Evolutionary conservation across 2,113 vertebrate species (phyloP), one percentile per base, ranked within the genome.

Genomic region (Paradoxurus hermaphroditus): DNA sequence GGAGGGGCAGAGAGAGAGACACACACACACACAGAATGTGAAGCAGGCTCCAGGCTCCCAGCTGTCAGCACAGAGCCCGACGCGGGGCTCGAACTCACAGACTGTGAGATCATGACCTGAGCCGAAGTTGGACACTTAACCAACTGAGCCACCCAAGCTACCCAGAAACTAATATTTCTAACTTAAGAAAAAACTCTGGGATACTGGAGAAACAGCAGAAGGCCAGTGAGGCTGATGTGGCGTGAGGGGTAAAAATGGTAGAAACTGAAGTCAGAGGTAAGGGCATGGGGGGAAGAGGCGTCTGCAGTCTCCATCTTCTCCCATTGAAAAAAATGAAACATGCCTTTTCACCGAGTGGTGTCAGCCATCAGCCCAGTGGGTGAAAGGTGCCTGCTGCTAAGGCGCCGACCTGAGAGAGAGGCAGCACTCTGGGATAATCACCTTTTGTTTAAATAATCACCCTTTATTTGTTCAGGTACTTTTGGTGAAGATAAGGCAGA

Each of bases 91-190:
- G n/a, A n/a, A n/a, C n/a, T n/a, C n/a, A n/a, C n/a, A n/a, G n/a
- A n/a, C n/a, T n/a, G n/a, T n/a, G n/a, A n/a, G n/a, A n/a, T n/a
- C n/a, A n/a, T n/a, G n/a, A n/a, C n/a, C n/a, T n/a, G n/a, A n/a
- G n/a, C n/a, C n/a, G n/a, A n/a, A n/a, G n/a, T n/a, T n/a, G n/a
- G n/a, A n/a, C n/a, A n/a, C n/a, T n/a, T n/a, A n/a, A n/a, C n/a
- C n/a, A n/a, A n/a, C n/a, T n/a, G n/a, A n/a, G n/a, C n/a, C n/a
- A n/a, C n/a, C n/a, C n/a, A n/a, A n/a, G n/a, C n/a, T n/a, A n/a
- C n/a, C n/a, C n/a, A 53, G 91, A 98, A 83, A 97, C 91, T 99
- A 67, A 51, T 97, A 75, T 95, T 98, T 97, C 97, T 98, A 92
- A 84, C 94, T 98, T 97, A 41, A 16, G 68, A 27, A 36, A 53